Evolutionary conservation across 2,797 vertebrate species (phyloP).

Genomic region (Enteromius anoplus): DNA sequence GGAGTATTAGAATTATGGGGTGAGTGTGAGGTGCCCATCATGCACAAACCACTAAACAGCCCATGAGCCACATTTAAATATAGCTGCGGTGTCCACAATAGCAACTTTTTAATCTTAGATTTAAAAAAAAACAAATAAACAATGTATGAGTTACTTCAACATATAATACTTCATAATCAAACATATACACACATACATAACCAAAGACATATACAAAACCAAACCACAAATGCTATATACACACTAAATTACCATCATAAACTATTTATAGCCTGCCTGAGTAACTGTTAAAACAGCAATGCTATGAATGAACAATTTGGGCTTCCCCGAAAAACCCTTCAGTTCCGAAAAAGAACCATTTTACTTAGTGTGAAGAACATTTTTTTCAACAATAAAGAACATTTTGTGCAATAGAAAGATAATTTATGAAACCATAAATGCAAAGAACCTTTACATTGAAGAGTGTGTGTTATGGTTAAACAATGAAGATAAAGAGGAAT

Average conservation of each 20-base stretch:
- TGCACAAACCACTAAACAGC: conserved; percentile 6
- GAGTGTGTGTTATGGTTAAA: not conserved
- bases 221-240: not conserved
- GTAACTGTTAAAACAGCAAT: not conserved
- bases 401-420: not conserved
- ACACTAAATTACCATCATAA: not conserved
- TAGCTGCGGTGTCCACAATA: not conserved
- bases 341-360: not conserved
- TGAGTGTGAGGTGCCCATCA: not conserved
- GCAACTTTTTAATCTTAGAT: not conserved
- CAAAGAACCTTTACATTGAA: too few species aligned
- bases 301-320: not conserved
- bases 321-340: not conserved
- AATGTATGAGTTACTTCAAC: not conserved
- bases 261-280: not conserved
- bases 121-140: not conserved
- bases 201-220: not conserved
- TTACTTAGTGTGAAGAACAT: not conserved
- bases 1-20: not conserved
- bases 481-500: conserved; percentile 15
- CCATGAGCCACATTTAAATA: not conserved
- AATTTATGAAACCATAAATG: not conserved
- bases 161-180: not conserved
- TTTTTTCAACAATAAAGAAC: not conserved
- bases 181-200: not conserved